Evolutionary conservation across 2,888 invertebrate species (phyloP), one percentile per base, ranked within the genome.

Genomic region (Creontiades dilutus): DNA sequence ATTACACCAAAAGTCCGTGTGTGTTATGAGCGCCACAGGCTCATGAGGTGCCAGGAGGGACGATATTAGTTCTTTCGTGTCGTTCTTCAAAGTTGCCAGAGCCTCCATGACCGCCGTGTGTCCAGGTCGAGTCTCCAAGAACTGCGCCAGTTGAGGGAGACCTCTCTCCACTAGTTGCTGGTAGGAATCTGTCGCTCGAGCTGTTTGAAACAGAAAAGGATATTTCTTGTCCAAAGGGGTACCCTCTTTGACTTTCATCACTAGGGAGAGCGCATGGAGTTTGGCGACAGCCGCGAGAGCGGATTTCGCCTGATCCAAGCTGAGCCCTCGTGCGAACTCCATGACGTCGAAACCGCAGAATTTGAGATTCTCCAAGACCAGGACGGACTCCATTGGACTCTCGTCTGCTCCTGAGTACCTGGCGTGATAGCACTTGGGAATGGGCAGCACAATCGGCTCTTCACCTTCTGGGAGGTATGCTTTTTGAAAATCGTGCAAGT

Each of bases 1-100:
- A 92, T 96, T 96, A 93, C 96, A 96, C 97, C 97, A 97, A 93
- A 97, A 97, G 93, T 97, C 97, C 0, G 96, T 97, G 93, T 97
- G 97, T 0, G 96, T 97, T 90, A 97, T 95, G 9, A 96, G 94
- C 0, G 96, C 96, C 92, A 96, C 93, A 0, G 97, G 96, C 92
- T 96, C 96, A 84, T 95, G 95, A 0, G 97, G 96, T 80, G 95
- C 95, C 48, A 97, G 93, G 11, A 97, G 93, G 2, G 95, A 95
- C 27, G 96, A 96, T 37, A 97, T 96, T 80, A 96, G 94, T 23
- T 96, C 95, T 92, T 96, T 96, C 14, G 96, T 96, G 90, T 95
- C 94, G 0, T 96, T 95, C 91, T 96, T 94, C 7, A 95, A 93
- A 0, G 94, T 93, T 90, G 95, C 93, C 9, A 97, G 93, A 2